phyloP scores from a whole-genome alignment of 53 echinoderm and acorn worm species.

The Henricia sp. region DNA sequence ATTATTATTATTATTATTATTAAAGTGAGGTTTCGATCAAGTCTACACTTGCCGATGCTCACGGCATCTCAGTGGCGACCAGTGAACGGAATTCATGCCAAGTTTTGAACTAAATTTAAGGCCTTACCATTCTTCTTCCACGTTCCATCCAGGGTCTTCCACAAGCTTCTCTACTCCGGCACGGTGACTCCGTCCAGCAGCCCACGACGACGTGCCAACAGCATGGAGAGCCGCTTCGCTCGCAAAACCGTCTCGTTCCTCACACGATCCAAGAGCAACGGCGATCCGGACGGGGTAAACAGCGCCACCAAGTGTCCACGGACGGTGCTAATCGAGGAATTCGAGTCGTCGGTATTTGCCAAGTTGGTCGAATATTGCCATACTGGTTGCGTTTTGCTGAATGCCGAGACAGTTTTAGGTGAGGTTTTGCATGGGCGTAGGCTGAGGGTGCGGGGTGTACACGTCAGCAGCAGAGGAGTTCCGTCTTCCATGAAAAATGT shows the following conservation, averaged over 20 bases:
- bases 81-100: too few relatives aligned
- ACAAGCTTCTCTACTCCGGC: conserved; percentile 88
- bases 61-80: too few relatives aligned
- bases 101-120: too few relatives aligned
- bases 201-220: conserved; percentile 64
- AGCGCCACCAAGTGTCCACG: conserved; percentile 75
- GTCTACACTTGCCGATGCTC: too few relatives aligned
- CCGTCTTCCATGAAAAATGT: neutral
- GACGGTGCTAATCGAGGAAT: conserved; percentile 86
- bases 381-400: conserved; percentile 92
- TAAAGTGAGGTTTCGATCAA: too few relatives aligned
- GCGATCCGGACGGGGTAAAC: conserved; percentile 63
- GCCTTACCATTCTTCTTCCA: neutral
- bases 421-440: too few relatives aligned
- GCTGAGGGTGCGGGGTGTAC: too few relatives aligned
- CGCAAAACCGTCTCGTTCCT: conserved; percentile 82
- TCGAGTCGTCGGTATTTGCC: conserved; percentile 86
- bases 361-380: conserved; percentile 96
- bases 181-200: conserved; percentile 48
- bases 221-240: conserved; percentile 65
- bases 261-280: conserved; percentile 76
- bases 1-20: too few relatives aligned
- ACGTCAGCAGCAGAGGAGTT: too few relatives aligned
- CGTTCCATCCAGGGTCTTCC: conserved; percentile 76
- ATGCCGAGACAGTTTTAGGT: conserved; percentile 90